Percentiles rank a stretch among this genome's conserved stretches.
phyloP scores from a whole-genome alignment of 2,113 vertebrate genomes.

The Tenrec ecaudatus region DNA sequence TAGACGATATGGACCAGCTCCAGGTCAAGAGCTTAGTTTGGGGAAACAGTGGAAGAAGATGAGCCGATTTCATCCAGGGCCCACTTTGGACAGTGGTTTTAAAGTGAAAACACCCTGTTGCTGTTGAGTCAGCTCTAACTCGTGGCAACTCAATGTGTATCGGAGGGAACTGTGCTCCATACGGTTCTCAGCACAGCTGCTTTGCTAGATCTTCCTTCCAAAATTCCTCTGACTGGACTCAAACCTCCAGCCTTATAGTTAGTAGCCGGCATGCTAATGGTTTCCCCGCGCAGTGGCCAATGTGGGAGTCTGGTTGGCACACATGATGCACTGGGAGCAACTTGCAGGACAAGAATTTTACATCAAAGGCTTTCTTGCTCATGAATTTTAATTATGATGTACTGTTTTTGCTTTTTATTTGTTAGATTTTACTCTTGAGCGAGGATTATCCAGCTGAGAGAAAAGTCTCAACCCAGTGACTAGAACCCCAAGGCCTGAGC shows the following conservation, averaged over 20 bases:
- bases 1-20: slow-evolving; percentile 79
- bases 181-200: background rate
- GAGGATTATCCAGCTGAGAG: background rate
- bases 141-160: background rate
- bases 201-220: background rate
- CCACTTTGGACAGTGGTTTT: background rate
- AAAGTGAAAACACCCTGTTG: background rate
- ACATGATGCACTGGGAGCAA: background rate
- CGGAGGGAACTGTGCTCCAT: background rate
- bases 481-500: background rate
- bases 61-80: background rate
- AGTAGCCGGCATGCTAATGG: background rate
- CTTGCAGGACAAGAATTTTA: background rate
- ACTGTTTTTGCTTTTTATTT: background rate
- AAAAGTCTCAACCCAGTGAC: background rate
- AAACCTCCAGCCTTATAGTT: background rate
- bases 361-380: background rate
- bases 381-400: background rate
- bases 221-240: background rate
- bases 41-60: slow-evolving; percentile 73
- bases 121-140: background rate
- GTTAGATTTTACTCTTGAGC: background rate
- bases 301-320: background rate
- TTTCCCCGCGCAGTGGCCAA: background rate
- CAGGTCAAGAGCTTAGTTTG: slow-evolving; percentile 79